A percentile compares a stretch with the other conserved stretches of the same genome.
Evolutionary conservation across 2,113 vertebrate species (phyloP).

Genomic region (Gavia stellata): DNA sequence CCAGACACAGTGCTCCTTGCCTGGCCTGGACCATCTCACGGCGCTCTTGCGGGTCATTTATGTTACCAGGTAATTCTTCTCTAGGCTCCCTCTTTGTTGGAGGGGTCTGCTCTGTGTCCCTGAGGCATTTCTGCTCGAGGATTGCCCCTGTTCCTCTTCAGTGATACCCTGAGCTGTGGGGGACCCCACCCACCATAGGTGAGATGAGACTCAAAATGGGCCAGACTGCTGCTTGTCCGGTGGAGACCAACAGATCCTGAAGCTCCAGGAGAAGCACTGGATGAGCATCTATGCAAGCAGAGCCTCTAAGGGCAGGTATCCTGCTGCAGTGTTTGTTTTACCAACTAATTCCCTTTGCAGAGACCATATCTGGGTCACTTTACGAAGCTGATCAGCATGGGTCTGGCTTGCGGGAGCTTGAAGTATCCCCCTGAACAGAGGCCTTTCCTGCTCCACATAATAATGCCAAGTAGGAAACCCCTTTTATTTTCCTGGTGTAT

Average conservation of each 20-base stretch:
- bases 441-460: neutral
- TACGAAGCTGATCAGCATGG: accelerated
- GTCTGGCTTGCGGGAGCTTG: neutral
- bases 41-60: neutral
- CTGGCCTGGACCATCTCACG: neutral
- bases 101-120: neutral
- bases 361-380: neutral
- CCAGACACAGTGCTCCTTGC: neutral
- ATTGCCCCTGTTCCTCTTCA: neutral
- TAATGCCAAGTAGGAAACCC: neutral
- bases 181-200: neutral
- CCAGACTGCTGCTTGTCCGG: neutral
- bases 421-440: neutral
- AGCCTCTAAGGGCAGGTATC: neutral
- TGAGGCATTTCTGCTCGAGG: neutral
- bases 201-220: neutral
- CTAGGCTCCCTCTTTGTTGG: neutral
- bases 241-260: neutral
- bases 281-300: accelerated
- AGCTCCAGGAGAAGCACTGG: neutral
- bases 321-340: neutral
- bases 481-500: neutral
- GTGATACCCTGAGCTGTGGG: neutral
- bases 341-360: neutral
- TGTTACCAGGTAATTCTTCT: neutral